Conservation (phyloP, 1,140 invertebrate species). For the Lepidurus couesii region DNA sequence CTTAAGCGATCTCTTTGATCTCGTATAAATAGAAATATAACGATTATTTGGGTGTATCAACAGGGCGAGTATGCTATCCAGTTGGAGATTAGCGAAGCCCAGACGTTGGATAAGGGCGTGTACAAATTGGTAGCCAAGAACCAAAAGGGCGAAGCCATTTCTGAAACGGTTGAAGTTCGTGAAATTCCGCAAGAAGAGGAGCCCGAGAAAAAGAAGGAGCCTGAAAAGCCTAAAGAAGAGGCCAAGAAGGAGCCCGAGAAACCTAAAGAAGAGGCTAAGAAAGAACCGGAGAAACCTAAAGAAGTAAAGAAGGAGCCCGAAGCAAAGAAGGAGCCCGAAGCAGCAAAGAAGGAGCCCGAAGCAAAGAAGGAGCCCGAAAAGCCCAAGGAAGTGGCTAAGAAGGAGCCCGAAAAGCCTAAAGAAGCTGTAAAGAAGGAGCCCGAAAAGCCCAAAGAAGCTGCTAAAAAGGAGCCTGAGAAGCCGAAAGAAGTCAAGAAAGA, state of each 20-base stretch:
- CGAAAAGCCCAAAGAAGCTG: slow-evolving; percentile 23
- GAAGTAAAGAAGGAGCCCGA: slow-evolving; percentile 15
- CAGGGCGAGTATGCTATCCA: slow-evolving; percentile 79
- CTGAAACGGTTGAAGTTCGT: slow-evolving; percentile 77
- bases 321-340: slow-evolving; percentile 44
- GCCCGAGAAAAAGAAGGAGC: slow-evolving; percentile 36
- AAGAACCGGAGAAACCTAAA: slow-evolving; percentile 24
- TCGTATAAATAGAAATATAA: not conserved
- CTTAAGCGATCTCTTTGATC: no score
- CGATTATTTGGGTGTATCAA: slow-evolving; percentile 37
- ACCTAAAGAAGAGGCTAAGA: slow-evolving; percentile 24
- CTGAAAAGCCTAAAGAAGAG: slow-evolving; percentile 44
- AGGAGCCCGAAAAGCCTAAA: not conserved
- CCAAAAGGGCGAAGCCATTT: slow-evolving; percentile 85
- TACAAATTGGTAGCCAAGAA: slow-evolving; percentile 89
- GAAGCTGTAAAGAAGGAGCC: not conserved
- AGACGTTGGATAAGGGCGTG: slow-evolving; percentile 71
- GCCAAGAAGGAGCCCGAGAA: slow-evolving; percentile 28
- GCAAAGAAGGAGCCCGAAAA: slow-evolving; percentile 20
- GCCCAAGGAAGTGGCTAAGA: slow-evolving; percentile 11
- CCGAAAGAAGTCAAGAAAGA: slow-evolving; percentile 15
- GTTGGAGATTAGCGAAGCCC: slow-evolving; percentile 75
- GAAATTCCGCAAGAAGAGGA: slow-evolving; percentile 67
- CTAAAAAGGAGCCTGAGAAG: slow-evolving; percentile 23
- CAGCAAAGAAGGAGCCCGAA: slow-evolving; percentile 25